phyloP scores from a whole-genome alignment of 2,113 vertebrate species.

The Narcine bancroftii region DNA sequence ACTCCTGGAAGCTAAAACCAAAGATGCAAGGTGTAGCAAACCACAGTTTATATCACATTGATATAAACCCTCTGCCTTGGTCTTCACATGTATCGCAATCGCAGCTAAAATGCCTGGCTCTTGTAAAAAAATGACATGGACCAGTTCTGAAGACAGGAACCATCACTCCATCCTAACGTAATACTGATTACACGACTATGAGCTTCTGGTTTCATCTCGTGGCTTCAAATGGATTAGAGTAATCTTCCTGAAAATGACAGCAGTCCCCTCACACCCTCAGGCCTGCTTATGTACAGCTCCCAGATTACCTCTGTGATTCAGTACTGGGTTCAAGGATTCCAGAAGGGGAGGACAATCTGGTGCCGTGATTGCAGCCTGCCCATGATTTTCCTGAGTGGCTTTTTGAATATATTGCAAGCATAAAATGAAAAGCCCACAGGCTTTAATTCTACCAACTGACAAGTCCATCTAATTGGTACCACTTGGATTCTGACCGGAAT shows the following conservation, averaged over 20 bases:
- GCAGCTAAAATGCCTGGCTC: neutral
- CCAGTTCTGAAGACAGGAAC: neutral
- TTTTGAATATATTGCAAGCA: conserved; percentile 3
- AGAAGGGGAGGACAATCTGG: neutral
- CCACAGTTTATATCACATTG: neutral
- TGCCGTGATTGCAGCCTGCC: neutral
- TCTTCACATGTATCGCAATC: neutral
- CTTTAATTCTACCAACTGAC: neutral
- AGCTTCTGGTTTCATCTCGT: neutral
- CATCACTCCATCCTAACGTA: neutral
- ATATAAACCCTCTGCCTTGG: neutral
- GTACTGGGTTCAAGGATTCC: neutral
- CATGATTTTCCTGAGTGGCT: neutral
- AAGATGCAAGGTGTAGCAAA: neutral
- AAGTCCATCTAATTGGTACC: conserved; percentile 14
- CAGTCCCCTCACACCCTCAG: neutral
- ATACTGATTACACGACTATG: neutral
- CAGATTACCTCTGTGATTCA: neutral
- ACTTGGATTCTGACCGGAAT: neutral
- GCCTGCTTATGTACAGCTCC: neutral
- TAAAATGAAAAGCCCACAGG: neutral
- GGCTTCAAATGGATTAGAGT: neutral
- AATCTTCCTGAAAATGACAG: neutral
- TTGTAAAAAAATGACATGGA: neutral
- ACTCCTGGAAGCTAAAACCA: neutral